Evolutionary conservation across 2,888 invertebrate species (phyloP).

Genomic region (Cataglyphis livida): DNA sequence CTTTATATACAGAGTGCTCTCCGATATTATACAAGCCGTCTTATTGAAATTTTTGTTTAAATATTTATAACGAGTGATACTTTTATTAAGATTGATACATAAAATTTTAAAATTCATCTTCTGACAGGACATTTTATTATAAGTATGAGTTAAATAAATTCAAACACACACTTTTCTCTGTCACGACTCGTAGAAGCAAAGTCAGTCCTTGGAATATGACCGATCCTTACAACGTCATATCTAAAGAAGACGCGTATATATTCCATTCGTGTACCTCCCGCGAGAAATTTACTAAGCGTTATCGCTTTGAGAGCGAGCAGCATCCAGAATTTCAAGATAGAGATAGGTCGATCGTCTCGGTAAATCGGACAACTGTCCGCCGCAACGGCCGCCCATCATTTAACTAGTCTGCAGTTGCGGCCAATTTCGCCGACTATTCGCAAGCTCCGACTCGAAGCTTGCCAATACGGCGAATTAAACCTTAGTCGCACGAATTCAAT

Average conservation of each 20-base stretch:
- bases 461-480: slow-evolving; percentile 67
- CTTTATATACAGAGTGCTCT: not conserved
- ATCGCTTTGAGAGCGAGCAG: slow-evolving; percentile 42
- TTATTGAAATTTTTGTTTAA: not conserved
- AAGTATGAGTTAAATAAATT: slow-evolving; percentile 29
- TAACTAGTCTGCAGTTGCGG: slow-evolving; percentile 65
- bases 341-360: slow-evolving; percentile 35
- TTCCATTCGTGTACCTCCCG: slow-evolving; percentile 39
- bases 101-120: not conserved
- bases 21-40: not conserved
- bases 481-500: slow-evolving; percentile 57
- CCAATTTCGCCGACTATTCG: slow-evolving; percentile 68
- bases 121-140: not conserved
- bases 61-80: not conserved
- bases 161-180: not conserved
- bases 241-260: slow-evolving; percentile 36
- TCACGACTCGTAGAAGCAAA: not conserved
- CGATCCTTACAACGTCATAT: not conserved
- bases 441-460: slow-evolving; percentile 61
- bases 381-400: slow-evolving; percentile 51
- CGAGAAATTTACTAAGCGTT: slow-evolving; percentile 61
- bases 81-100: not conserved
- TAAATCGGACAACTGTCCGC: slow-evolving; percentile 53
- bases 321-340: slow-evolving; percentile 45
- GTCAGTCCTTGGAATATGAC: not conserved